A percentile compares a stretch with the other conserved stretches of the same genome.
Conservation (phyloP, 1,140 invertebrate genomes). For the Micrasema longulum region DNA sequence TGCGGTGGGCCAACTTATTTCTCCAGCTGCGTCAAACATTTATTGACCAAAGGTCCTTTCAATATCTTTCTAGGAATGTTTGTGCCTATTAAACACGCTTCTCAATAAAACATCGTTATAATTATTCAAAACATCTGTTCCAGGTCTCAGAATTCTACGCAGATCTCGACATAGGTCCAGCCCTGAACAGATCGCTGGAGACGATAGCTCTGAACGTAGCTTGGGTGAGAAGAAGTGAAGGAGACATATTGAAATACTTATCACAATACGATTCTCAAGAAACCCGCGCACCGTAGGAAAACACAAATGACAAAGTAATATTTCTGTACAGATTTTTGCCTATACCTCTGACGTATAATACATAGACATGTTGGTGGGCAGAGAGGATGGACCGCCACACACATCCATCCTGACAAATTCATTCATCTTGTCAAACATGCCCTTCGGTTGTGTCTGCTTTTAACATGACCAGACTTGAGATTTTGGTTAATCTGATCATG, state of each 20-base stretch:
- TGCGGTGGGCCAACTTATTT: no score
- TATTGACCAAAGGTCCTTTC: no score
- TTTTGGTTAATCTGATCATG: no score
- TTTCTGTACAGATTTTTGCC: background rate
- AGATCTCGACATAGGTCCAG: slow-evolving; percentile 76
- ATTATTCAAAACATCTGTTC: no score
- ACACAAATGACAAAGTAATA: background rate
- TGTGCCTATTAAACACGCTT: no score
- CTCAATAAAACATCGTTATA: no score
- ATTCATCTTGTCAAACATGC: background rate
- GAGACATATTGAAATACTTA: slow-evolving; percentile 57
- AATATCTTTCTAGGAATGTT: no score
- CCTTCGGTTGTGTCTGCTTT: no score
- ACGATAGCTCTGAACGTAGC: slow-evolving; percentile 83
- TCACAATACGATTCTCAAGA: background rate
- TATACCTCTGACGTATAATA: no score
- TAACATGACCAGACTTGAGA: no score
- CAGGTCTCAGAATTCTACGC: slow-evolving; percentile 78
- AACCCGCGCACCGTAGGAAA: background rate
- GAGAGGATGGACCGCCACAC: background rate
- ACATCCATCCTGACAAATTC: background rate
- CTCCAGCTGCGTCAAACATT: no score
- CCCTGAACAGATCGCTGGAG: slow-evolving; percentile 81
- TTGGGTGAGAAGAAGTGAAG: slow-evolving; percentile 76
- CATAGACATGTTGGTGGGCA: no score